Base-by-base conservation (phyloP, 2,888 invertebrate genomes). In the Lumbricus terrestris region DNA sequence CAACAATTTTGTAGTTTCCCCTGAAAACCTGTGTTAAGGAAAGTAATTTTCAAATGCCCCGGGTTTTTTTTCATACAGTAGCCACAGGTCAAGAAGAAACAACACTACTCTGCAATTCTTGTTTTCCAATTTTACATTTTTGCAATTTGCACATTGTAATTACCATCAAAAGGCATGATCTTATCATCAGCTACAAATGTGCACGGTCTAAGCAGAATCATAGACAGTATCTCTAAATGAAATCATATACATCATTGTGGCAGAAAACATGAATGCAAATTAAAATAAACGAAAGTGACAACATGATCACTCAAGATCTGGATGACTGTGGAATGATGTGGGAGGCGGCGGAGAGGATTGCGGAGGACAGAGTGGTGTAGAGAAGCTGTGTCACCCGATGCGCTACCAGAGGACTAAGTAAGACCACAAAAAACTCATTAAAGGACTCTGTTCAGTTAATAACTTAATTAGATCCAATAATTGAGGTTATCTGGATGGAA, bases 1-100 rank as follows among this genome's bases (percentile, higher is more conserved):
- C 92, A 98, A 96, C 89, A 99, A 96, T 94, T 97, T 96, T 0
- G 97, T 97, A 6, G 98, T 97, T 93, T 98, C 98, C 98, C 95
- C 94, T 95, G 90, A 38, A 34, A 29, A 42, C 69, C n/a, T n/a
- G 69, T n/a, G 69, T 11, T 69, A 16, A 69, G 69, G 69, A 69
- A 69, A 69, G 69, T 11, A 69, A 69, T 69, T n/a, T 69, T 13
- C n/a, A 69, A 69, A 69, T 69, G n/a, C 69, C 29, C 8, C 16
- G n/a, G n/a, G n/a, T n/a, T n/a, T n/a, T 69, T n/a, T 69, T 29
- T 69, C 29, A 69, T 29, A 69, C 29, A 69, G 69, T n/a, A 69
- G 11, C 69, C 29, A 13, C 8, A 69, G 8, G n/a, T 69, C 29
- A 69, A 8, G 29, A 29, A 69, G 69, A n/a, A 69, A 69, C n/a